phyloP scores from a whole-genome alignment of 2,113 vertebrate species.

The Neogale vison region DNA sequence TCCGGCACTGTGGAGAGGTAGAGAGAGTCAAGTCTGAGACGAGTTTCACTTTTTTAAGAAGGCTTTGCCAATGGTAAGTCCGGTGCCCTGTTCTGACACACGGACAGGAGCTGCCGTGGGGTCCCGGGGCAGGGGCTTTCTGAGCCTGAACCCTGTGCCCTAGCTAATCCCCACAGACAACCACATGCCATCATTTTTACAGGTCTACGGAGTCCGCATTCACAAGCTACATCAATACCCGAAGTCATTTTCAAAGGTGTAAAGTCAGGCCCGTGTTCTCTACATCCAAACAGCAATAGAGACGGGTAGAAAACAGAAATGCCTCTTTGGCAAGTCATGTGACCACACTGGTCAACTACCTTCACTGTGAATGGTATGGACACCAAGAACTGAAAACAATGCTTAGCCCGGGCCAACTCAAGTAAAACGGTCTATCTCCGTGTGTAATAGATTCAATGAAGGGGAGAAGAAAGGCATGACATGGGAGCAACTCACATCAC shows the following conservation, averaged over 20 bases:
- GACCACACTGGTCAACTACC: slow-evolving; percentile 31
- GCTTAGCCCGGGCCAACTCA: slow-evolving; percentile 2
- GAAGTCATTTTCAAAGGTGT: slow-evolving; percentile 48
- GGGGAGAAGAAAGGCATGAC: not conserved
- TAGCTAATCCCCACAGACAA: not conserved
- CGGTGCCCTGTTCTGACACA: not conserved
- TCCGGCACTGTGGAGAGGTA: slow-evolving; percentile 81
- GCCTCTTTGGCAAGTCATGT: slow-evolving; percentile 1
- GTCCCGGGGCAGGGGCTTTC: not conserved
- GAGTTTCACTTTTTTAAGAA: slow-evolving; percentile 33
- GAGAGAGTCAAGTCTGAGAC: not conserved
- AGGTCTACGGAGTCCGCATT: not conserved
- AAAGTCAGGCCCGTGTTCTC: slow-evolving; percentile 10
- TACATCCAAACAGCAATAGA: not conserved
- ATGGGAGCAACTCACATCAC: not conserved
- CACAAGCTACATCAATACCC: not conserved
- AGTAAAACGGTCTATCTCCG: slow-evolving; percentile 48
- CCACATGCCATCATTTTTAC: not conserved
- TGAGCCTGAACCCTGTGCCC: not conserved
- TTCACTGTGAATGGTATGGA: slow-evolving; percentile 2
- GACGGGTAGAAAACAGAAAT: slow-evolving; percentile 10
- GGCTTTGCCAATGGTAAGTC: not conserved
- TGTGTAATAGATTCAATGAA: slow-evolving; percentile 28
- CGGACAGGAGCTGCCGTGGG: not conserved
- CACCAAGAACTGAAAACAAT: slow-evolving; percentile 40